These are phyloP conservation scores for Piliocolobus tephrosceles DNA, from an alignment of 2,113 vertebrate species.

Conservation along the genomic window DNA sequence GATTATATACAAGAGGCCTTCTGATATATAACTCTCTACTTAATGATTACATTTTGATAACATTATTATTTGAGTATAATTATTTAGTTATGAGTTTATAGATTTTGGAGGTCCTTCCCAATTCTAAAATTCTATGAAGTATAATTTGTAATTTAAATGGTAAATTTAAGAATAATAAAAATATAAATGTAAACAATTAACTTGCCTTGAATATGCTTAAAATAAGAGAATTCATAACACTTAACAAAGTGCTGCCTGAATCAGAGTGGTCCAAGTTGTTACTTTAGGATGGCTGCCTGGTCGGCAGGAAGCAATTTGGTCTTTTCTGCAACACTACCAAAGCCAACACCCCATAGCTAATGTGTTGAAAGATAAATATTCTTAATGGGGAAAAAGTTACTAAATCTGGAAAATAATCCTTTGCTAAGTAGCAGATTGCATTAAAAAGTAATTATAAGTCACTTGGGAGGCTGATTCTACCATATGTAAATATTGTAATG, in stretches of 20 bases:
- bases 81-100: background rate
- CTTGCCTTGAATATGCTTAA: background rate
- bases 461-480: slow-evolving; percentile 28
- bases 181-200: background rate
- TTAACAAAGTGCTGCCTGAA: background rate
- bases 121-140: background rate
- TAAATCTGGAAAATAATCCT: slow-evolving; percentile 39
- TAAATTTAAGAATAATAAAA: background rate
- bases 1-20: background rate
- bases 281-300: slow-evolving; percentile 37
- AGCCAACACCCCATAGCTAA: background rate
- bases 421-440: background rate
- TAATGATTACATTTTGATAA: background rate
- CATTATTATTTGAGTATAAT: background rate
- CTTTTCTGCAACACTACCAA: background rate
- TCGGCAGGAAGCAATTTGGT: slow-evolving; percentile 9
- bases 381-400: slow-evolving; percentile 44
- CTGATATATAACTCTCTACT: background rate
- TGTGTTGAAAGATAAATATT: slow-evolving; percentile 27
- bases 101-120: background rate
- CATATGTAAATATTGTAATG: slow-evolving; percentile 32
- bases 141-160: background rate
- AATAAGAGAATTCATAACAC: background rate
- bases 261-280: background rate
- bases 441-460: slow-evolving; percentile 56